Evolutionary conservation across 2,113 vertebrate species (phyloP).

Genomic region (Ovis aries): DNA sequence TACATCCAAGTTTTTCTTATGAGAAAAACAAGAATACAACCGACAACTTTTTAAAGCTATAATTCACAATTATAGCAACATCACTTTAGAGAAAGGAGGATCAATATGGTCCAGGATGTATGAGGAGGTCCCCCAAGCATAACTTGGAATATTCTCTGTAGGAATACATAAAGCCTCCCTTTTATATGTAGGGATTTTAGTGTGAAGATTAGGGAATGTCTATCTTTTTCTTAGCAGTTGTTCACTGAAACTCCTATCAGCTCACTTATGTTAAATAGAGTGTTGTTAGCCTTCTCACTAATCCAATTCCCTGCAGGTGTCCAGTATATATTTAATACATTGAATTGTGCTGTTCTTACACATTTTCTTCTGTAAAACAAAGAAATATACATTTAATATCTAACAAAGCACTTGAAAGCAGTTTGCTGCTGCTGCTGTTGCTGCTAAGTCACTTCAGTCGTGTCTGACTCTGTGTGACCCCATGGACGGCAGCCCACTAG

Average conservation of each 20-base stretch:
- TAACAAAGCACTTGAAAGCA: slow-evolving; percentile 27
- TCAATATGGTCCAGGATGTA: background rate
- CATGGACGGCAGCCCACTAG: too few species aligned
- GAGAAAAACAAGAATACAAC: background rate
- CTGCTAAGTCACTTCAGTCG: too few species aligned
- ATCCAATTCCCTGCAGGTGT: slow-evolving; percentile 39
- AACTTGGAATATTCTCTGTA: background rate
- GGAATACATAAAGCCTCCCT: background rate
- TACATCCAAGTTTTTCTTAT: background rate
- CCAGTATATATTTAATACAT: slow-evolving; percentile 43
- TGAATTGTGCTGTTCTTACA: slow-evolving; percentile 52
- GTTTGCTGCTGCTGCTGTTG: background rate
- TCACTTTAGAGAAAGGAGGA: background rate
- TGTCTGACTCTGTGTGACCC: too few species aligned
- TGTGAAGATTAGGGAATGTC: background rate
- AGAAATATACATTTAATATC: slow-evolving; percentile 23
- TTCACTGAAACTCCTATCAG: background rate
- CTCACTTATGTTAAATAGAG: slow-evolving; percentile 48
- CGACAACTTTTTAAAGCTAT: background rate
- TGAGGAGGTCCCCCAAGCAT: background rate
- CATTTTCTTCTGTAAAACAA: slow-evolving; percentile 53
- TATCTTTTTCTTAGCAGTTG: slow-evolving; percentile 14
- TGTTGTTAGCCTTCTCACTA: background rate
- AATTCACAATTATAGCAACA: background rate
- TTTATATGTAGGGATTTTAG: background rate